Percentiles rank a stretch among this genome's conserved stretches.
Conservation (phyloP, 2,888 invertebrate species). For the Tetanocera ferruginea region DNA sequence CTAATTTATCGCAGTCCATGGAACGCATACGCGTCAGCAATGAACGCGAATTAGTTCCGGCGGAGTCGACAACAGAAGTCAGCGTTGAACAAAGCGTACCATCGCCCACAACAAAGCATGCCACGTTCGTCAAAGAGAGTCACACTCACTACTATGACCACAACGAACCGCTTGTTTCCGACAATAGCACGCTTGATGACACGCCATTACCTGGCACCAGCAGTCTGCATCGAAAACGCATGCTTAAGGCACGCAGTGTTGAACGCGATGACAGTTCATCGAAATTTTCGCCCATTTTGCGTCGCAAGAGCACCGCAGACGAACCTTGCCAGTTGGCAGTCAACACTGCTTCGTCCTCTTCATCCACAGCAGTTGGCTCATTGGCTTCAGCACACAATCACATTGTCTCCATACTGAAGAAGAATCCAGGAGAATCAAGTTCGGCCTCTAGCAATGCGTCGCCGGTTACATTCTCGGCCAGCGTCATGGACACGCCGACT, state of each 20-base stretch:
- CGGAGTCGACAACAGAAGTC: conserved; percentile 38
- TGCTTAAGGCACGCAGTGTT: conserved; percentile 57
- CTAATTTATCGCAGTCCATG: conserved; percentile 42
- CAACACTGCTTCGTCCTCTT: conserved; percentile 13
- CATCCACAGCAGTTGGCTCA: neutral
- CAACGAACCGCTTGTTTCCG: conserved; percentile 43
- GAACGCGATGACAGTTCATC: conserved; percentile 50
- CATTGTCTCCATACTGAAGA: conserved; percentile 78
- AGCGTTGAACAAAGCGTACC: conserved; percentile 31
- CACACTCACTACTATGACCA: conserved; percentile 49
- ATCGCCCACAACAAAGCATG: conserved; percentile 49
- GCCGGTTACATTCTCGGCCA: conserved; percentile 86
- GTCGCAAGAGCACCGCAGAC: conserved; percentile 70
- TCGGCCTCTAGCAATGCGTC: conserved; percentile 74
- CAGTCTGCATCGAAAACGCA: conserved; percentile 51
- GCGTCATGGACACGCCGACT: conserved; percentile 78
- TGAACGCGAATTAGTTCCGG: conserved; percentile 37
- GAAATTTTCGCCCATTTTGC: conserved; percentile 60
- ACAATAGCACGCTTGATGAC: conserved; percentile 10
- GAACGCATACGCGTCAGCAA: conserved; percentile 45
- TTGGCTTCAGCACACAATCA: conserved; percentile 69
- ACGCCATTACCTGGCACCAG: conserved; percentile 18
- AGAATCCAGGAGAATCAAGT: conserved; percentile 72
- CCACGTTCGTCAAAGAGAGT: conserved; percentile 53
- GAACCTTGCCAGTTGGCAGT: conserved; percentile 54